A percentile compares a stretch with the other conserved stretches of the same genome.
Conservation (phyloP, 1,140 invertebrate species). For the Zaprionus capensis region DNA sequence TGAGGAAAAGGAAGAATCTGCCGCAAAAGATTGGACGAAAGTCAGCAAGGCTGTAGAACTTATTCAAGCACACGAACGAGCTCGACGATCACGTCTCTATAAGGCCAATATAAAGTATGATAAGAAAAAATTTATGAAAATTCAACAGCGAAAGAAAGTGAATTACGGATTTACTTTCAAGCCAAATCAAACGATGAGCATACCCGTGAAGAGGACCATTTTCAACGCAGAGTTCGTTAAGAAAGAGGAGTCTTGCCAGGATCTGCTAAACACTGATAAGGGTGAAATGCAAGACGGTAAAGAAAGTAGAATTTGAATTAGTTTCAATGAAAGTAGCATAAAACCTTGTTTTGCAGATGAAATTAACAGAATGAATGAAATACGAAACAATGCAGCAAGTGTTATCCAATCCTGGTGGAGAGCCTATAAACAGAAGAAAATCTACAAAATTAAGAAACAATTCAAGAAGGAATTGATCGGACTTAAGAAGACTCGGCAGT, state of each 20-base stretch:
- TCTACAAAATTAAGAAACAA: constrained; percentile 69
- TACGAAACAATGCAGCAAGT: constrained; percentile 71
- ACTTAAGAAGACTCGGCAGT: constrained; percentile 81
- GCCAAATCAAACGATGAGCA: constrained; percentile 71
- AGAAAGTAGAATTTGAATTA: background rate
- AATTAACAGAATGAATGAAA: background rate
- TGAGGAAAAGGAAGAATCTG: constrained; percentile 50
- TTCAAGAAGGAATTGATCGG: constrained; percentile 83
- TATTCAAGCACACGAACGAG: constrained; percentile 86
- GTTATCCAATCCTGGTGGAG: constrained; percentile 85
- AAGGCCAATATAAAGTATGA: constrained; percentile 73
- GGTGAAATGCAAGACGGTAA: constrained; percentile 7
- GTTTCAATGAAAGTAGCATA: background rate
- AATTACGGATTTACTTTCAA: constrained; percentile 75
- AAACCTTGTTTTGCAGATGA: constrained; percentile 36
- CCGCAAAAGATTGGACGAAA: constrained; percentile 38
- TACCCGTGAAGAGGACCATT: constrained; percentile 74
- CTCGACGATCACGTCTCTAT: constrained; percentile 85
- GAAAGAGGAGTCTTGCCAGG: constrained; percentile 43
- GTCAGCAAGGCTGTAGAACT: constrained; percentile 79
- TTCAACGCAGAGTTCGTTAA: constrained; percentile 72
- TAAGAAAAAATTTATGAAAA: constrained; percentile 55
- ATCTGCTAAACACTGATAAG: constrained; percentile 31
- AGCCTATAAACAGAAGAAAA: constrained; percentile 76
- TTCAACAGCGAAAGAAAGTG: constrained; percentile 52